phyloP scores from a whole-genome alignment of 2,113 vertebrate genomes.

The Acrocephalus kingi region DNA sequence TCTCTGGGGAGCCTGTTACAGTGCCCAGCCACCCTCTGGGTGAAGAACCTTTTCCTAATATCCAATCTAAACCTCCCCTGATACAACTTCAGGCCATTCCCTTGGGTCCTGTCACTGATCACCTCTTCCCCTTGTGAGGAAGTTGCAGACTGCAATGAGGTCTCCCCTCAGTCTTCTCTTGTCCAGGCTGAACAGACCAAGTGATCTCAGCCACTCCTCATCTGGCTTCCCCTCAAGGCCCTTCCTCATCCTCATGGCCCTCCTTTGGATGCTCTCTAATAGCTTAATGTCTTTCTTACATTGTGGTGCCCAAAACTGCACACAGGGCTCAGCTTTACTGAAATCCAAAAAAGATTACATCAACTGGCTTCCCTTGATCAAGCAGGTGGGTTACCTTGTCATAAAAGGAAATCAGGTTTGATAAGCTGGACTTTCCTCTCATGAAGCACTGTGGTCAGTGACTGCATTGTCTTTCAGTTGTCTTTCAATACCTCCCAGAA shows the following conservation, averaged over 20 bases:
- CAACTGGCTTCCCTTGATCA: neutral
- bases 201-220: neutral
- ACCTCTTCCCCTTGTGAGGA: neutral
- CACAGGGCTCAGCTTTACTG: neutral
- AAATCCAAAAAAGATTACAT: neutral
- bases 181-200: neutral
- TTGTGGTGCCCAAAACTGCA: neutral
- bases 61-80: neutral
- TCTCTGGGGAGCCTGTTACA: neutral
- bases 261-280: neutral
- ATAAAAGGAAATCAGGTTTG: neutral
- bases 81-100: neutral
- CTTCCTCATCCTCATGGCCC: neutral
- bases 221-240: rapidly evolving
- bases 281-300: neutral
- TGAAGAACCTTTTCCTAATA: neutral
- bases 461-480: neutral
- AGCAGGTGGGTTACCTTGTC: neutral
- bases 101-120: neutral
- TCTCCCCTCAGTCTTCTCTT: neutral
- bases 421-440: neutral
- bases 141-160: neutral
- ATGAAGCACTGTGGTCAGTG: neutral
- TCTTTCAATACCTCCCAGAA: neutral
- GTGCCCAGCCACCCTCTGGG: neutral